These are phyloP conservation scores for Bembecia ichneumoniformis DNA, from an alignment of 2,888 invertebrate genomes.

Conservation along the genomic window DNA sequence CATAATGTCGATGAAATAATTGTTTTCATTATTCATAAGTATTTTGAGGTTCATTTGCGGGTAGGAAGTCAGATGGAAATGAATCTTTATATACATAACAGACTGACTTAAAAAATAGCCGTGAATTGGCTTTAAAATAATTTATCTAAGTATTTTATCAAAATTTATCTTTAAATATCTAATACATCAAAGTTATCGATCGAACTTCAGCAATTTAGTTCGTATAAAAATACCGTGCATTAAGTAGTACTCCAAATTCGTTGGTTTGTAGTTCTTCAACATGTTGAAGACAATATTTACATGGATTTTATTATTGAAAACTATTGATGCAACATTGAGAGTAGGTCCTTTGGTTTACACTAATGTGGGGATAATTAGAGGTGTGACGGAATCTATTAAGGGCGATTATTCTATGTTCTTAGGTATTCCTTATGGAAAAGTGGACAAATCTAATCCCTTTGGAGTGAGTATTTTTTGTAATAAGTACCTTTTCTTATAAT, in stretches of 20 bases:
- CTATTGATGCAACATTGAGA: background rate
- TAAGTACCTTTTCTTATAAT: background rate
- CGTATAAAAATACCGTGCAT: too few relatives aligned
- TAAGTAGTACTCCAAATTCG: too few relatives aligned
- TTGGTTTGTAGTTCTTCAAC: background rate
- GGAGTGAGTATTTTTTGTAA: conserved; percentile 30
- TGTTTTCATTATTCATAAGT: conserved; percentile 7
- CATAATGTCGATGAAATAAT: conserved; percentile 3
- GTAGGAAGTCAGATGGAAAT: conserved; percentile 2
- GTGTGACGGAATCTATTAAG: conserved; percentile 20
- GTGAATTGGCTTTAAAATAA: too few relatives aligned
- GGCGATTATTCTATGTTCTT: conserved; percentile 36
- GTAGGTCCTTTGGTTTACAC: conserved; percentile 24
- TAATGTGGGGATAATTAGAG: conserved; percentile 24
- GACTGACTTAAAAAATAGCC: too few relatives aligned
- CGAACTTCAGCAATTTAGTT: too few relatives aligned
- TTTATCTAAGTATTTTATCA: too few relatives aligned
- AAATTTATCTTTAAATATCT: too few relatives aligned
- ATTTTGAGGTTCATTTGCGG: conserved; percentile 2
- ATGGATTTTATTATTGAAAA: background rate
- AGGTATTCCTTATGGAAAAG: conserved; percentile 45
- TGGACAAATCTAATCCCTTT: conserved; percentile 38
- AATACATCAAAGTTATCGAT: too few relatives aligned
- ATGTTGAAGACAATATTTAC: background rate
- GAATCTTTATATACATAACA: conserved; percentile 2